Evolutionary conservation across 2,797 vertebrate species (phyloP), one percentile per base, ranked within the genome.

Genomic region (Sparidentex hasta): DNA sequence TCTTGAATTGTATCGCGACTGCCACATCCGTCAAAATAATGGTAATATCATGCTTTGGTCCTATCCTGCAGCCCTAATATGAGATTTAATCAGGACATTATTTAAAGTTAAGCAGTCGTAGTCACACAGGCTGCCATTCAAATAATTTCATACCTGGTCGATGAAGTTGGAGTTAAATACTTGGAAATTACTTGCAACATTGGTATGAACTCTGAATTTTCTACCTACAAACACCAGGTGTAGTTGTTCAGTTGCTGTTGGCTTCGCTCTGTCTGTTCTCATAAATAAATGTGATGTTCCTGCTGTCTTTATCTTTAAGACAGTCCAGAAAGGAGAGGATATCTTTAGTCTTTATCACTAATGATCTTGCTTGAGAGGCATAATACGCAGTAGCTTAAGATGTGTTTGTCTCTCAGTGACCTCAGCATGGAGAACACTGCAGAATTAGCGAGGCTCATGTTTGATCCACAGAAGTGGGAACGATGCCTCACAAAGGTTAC

Each of bases 391-490:
- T 48, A 47, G 29, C 48, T 71, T 71, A 14, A 75, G 67, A 82
- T 70, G 57, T 74, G 33, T 55, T 80, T 76, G 33, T 56, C 61
- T 78, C 58, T 73, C 62, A 68, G 55, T 85, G 68, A 78, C 23
- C 76, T 80, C 71, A 44, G 72, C 25, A 63, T 55, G 33, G 23
- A 63, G 63, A 61, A 73, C 58, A 21, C 21, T 76, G 81, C 83
- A 74, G 86, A 84, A 61, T 84, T 63, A 75, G 71, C 74, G 65
- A 41, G 23, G 14, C 62, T 78, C 59, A 46, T 48, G 50, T 54
- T 55, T 7, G 5, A 66, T 65, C 25, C 59, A 54, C 54, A 62
- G 43, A 55, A 55, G 18, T 38, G 64, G 33, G 7, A 65, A 33
- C 55, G 44, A 58, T 66, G 29, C 50, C 41, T 44, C 17, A 46